Base-by-base conservation (phyloP, 1,140 invertebrate genomes). In the Pinna nobilis region DNA sequence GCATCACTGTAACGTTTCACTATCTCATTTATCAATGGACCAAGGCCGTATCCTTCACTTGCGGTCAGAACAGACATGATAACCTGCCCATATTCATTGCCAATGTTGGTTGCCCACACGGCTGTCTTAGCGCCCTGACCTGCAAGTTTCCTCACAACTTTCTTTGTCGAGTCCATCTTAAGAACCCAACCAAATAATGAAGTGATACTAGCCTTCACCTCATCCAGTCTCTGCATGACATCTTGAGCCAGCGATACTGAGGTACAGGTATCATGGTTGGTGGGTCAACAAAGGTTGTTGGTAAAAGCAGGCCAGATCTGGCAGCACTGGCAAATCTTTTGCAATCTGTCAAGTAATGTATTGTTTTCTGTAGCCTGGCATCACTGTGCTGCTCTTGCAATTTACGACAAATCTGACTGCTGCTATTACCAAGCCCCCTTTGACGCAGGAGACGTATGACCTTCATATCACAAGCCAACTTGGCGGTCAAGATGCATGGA, bases 141-240 rank as follows among this genome's bases (percentile, higher is more conserved):
- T 5, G 41, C 39, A 4, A 64, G n/a, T 47, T 49, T 64, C 15
- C 33, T 25, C 11, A 60, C 15, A 13, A 63, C 61, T 1, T 70
- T 74, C 57, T 78, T 82, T 1, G 80, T 78, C 0, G 76, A 80
- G 51, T 82, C 78, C 41, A 78, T 57, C 49, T 80, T 80, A 13
- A 80, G 28, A 30, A 80, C 47, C 7, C 13, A 18, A 4, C 80
- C 78, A 61, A 74, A 76, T 2, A 63, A 41, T 20, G 80, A 82
- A 13, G 76, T 80, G 20, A 80, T 75, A 39, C 41, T 18, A 7
- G 73, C 68, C 65, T 80, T 78, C 0, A 76, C 23, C 7, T 76
- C 47, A 2, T 61, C 55, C n/a, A 82, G 30, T 11, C 72, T 35
- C n/a, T 49, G 25, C 25, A 63, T 15, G 1, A 71, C 70, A 71